Percentiles rank a stretch among this genome's conserved stretches.
Evolutionary conservation across 2,797 vertebrate species (phyloP).

Genomic region (Clarias fuscus): DNA sequence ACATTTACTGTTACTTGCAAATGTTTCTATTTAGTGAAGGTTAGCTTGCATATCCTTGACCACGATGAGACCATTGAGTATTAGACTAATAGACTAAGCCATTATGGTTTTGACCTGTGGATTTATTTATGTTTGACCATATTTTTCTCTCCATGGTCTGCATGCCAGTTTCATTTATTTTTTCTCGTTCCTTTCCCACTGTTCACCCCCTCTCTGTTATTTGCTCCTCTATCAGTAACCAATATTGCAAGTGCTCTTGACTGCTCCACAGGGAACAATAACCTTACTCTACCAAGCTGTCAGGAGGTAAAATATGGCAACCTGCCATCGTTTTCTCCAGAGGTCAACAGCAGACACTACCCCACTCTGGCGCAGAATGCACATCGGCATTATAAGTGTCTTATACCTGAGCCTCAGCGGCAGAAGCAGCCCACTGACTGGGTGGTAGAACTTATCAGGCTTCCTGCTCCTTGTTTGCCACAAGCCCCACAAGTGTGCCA

Average conservation of each 20-base stretch:
- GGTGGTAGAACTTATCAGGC: constrained; percentile 4
- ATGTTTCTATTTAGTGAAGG: neutral
- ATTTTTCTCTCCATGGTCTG: constrained; percentile 53
- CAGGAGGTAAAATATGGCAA: constrained; percentile 22
- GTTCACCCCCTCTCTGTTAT: constrained; percentile 63
- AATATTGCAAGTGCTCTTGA: constrained; percentile 74
- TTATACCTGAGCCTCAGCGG: neutral
- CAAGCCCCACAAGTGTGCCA: constrained; percentile 45
- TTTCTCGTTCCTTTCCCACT: constrained; percentile 61
- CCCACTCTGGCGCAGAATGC: constrained; percentile 18
- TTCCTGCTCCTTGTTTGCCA: neutral
- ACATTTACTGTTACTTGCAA: neutral
- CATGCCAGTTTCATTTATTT: constrained; percentile 55
- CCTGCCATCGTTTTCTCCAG: constrained; percentile 30
- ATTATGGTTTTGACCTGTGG: neutral
- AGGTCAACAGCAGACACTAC: constrained; percentile 50
- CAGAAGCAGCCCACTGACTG: constrained; percentile 10
- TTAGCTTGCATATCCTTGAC: neutral
- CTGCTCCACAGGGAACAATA: constrained; percentile 75
- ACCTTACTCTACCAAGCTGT: neutral
- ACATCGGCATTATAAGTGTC: constrained; percentile 14
- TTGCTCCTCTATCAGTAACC: constrained; percentile 64
- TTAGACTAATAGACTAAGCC: neutral
- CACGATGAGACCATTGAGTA: neutral
- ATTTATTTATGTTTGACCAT: neutral